Evolutionary conservation across 2,113 vertebrate genomes (phyloP), one percentile per base, ranked within the genome.

Genomic region (Leuciscus idus): DNA sequence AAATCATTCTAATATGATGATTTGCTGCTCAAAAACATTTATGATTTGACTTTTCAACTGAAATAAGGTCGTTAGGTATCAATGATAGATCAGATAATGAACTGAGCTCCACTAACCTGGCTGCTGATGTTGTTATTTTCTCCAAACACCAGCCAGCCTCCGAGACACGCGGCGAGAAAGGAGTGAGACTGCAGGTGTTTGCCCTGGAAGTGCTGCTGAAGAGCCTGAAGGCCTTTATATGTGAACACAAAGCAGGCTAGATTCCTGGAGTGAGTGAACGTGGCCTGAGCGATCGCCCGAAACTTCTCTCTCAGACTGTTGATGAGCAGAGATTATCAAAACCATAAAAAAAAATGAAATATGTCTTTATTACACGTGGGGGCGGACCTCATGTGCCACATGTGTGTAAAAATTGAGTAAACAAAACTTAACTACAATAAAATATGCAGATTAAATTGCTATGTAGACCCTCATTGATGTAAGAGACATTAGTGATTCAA

Each of bases 111-210:
- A 50, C 86, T 90, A 93, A 99, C 98, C 97, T 99, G 98, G 89
- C 96, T 99, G 85, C 99, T 99, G 90, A 99, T 96, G 92, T 94
- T 96, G 86, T 96, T 98, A 93, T 98, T 98, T 33, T 97, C 94
- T 57, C 96, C 94, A 12, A 99, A 99, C 87, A 99, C 93, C 19
- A 99, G 92, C 93, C 96, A 95, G 15, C 96, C 97, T 21, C 97
- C 98, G 1, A 98, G 28, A 88, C 95, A 98, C 77, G 97, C 98
- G 23, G 98, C 97, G 84, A 99, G 92, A 88, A 99, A 98, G 6
- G 97, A 94, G 85, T 99, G 98, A 6, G 95, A 92, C 8, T 96
- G 97, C 57, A 94, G 88, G 85, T 90, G 96, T 85, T 96, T 93
- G 0, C 97, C 96, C 89, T 97, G 98, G 19, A 96, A 73, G 11